Percentiles rank a stretch among this genome's conserved stretches.
These are phyloP conservation scores for Sebastes schlegelii DNA, from an alignment of 2,113 vertebrate genomes.

Conservation along the genomic window DNA sequence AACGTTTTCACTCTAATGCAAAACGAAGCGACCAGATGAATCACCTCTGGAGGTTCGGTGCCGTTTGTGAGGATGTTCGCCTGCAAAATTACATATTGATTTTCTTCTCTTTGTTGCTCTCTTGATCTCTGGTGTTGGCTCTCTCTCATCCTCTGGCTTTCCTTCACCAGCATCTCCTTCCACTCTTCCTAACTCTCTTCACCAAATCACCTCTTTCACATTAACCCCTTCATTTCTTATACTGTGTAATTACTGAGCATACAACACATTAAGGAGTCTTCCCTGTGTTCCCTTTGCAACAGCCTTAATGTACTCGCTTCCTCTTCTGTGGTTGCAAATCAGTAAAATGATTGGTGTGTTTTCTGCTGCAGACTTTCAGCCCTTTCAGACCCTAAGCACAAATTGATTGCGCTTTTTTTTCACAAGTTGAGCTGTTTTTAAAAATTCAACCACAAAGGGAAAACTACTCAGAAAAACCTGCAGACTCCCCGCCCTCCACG, in stretches of 20 bases:
- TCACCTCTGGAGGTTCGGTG: slow-evolving; percentile 11
- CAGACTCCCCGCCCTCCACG: background rate
- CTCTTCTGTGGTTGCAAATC: background rate
- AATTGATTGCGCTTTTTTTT: background rate
- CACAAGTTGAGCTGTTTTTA: background rate
- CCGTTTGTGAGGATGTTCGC: slow-evolving; percentile 51
- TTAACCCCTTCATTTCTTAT: background rate
- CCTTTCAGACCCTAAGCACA: background rate
- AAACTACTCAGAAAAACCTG: background rate
- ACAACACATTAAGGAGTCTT: too few relatives aligned
- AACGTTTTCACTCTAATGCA: background rate
- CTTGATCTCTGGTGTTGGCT: slow-evolving; percentile 26
- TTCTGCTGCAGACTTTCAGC: background rate
- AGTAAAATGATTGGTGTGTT: background rate
- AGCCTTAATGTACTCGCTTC: background rate
- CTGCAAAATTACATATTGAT: slow-evolving; percentile 73
- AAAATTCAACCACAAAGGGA: background rate
- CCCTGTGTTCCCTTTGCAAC: too few relatives aligned
- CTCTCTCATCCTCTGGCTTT: slow-evolving; percentile 23
- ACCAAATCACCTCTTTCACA: background rate
- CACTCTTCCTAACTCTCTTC: background rate
- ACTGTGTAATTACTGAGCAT: background rate
- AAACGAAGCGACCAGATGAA: background rate
- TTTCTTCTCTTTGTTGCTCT: slow-evolving; percentile 44
- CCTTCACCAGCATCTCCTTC: background rate